phyloP scores from a whole-genome alignment of 1,140 invertebrate species.

The Ganaspis sp. region DNA sequence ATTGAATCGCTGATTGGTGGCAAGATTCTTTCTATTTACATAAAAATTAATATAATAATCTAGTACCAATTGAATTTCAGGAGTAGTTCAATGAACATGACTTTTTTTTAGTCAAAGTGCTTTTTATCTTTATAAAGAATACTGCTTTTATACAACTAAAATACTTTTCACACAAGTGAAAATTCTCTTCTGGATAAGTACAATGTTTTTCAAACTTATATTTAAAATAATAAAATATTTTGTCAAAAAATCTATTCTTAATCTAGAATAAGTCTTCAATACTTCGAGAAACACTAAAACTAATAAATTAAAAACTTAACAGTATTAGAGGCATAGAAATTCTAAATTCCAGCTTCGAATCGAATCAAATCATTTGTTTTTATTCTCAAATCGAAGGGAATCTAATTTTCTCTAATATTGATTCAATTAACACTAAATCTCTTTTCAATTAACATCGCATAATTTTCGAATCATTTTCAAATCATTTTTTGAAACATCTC shows the following conservation, averaged over 20 bases:
- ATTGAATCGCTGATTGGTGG: neutral
- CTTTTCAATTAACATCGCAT: no score
- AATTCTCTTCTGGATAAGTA: neutral
- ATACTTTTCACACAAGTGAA: neutral
- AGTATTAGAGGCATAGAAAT: neutral
- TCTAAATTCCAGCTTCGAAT: no score
- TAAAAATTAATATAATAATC: neutral
- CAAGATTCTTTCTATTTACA: neutral
- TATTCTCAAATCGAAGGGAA: no score
- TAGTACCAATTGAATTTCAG: neutral
- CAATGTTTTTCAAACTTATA: neutral
- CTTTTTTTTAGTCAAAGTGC: neutral
- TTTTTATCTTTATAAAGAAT: neutral
- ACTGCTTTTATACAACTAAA: neutral
- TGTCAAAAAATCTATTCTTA: neutral
- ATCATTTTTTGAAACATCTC: no score
- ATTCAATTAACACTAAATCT: no score
- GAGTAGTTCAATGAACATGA: neutral
- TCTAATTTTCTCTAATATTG: no score
- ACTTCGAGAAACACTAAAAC: neutral
- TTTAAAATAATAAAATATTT: neutral
- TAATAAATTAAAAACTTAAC: conserved; percentile 4
- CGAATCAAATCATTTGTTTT: no score
- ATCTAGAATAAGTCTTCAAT: neutral
- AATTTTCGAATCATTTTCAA: no score